phyloP scores from a whole-genome alignment of 2,797 vertebrate species.

The Morelia viridis region DNA sequence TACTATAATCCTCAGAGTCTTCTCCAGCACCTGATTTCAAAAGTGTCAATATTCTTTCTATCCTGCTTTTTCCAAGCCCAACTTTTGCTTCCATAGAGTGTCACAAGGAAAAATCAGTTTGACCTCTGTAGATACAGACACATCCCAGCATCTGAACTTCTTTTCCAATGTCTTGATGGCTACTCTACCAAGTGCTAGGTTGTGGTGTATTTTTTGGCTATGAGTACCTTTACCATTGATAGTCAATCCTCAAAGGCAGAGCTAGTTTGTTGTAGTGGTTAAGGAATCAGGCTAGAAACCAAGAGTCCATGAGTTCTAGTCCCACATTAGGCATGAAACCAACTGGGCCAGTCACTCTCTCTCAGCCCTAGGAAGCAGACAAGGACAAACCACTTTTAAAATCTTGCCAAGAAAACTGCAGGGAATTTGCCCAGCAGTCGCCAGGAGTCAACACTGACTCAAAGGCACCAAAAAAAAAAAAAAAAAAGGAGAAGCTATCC shows the following conservation, averaged over 20 bases:
- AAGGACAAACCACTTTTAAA: background rate
- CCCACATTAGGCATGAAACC: background rate
- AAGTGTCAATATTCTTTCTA: background rate
- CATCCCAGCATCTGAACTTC: background rate
- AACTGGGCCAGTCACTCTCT: background rate
- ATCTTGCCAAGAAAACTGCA: too few species aligned
- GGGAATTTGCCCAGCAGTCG: background rate
- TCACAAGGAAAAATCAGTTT: background rate
- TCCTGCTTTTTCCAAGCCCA: background rate
- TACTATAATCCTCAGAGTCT: background rate
- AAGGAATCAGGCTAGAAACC: background rate
- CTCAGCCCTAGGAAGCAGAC: background rate
- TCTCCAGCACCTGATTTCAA: background rate
- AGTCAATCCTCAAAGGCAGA: background rate
- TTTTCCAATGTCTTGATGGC: background rate
- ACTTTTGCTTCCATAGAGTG: background rate
- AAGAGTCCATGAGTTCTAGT: background rate
- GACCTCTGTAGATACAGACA: background rate
- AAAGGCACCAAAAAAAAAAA: background rate
- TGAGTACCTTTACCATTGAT: background rate
- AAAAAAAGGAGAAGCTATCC: background rate
- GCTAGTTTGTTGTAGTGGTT: background rate
- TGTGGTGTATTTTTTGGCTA: background rate
- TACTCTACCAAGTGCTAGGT: background rate
- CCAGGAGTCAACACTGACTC: background rate